These are phyloP conservation scores for Drosophila suzukii DNA, from an alignment of 1,140 invertebrate genomes.

Conservation along the genomic window DNA sequence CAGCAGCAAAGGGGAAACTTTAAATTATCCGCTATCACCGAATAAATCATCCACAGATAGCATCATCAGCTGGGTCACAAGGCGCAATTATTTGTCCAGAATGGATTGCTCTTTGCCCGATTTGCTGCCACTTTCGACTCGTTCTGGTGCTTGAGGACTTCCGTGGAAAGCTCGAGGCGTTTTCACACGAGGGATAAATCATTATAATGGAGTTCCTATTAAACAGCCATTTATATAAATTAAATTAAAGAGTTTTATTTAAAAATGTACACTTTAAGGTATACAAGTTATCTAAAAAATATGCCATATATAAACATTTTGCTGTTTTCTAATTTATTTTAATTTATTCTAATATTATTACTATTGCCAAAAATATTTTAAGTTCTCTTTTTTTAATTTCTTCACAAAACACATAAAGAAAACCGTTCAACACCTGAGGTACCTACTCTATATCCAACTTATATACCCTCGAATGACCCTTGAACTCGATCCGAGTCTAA, in stretches of 20 bases:
- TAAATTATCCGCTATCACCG: constrained; percentile 58
- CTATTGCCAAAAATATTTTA: no score
- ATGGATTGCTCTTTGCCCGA: constrained; percentile 29
- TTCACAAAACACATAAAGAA: no score
- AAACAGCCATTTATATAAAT: not conserved
- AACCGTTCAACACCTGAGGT: not conserved
- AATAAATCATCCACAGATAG: constrained; percentile 70
- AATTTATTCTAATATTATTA: no score
- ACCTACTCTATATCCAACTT: no score
- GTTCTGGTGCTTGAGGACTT: not conserved
- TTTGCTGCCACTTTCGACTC: not conserved
- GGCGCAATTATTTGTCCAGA: constrained; percentile 51
- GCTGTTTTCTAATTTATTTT: no score
- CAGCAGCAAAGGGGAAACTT: constrained; percentile 36
- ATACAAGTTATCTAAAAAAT: no score
- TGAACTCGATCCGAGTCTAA: constrained; percentile 4
- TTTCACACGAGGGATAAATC: not conserved
- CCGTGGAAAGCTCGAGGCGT: not conserved
- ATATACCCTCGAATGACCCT: constrained; percentile 1
- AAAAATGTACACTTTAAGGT: no score
- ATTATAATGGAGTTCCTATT: not conserved
- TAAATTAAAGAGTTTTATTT: not conserved
- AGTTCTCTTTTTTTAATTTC: no score
- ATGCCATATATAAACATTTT: no score
- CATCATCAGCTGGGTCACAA: constrained; percentile 57